Conservation (phyloP, 2,888 invertebrate species). For the Heliconius charithonia region DNA sequence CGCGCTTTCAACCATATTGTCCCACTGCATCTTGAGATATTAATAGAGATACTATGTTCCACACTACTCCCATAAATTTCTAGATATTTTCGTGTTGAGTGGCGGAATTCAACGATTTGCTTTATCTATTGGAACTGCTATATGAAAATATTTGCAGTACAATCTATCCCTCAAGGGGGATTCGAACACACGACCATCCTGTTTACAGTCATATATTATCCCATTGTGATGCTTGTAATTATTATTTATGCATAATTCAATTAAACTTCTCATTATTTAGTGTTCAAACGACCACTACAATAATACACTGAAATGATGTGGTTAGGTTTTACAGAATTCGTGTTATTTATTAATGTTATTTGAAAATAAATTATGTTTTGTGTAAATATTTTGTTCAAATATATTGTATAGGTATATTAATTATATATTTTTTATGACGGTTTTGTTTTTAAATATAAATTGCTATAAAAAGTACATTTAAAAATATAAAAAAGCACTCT, state of each 20-base stretch:
- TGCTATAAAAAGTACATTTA: no score
- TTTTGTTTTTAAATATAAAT: no score
- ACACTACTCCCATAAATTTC: no score
- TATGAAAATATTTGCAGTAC: background rate
- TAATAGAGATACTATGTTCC: no score
- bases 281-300: conserved; percentile 13
- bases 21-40: no score
- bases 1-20: no score
- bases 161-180: background rate
- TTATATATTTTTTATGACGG: background rate
- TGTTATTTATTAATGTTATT: conserved; percentile 3
- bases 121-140: no score
- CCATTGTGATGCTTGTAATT: background rate
- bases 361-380: background rate
- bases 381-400: no score
- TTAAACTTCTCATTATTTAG: conserved; percentile 31
- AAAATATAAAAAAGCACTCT: no score
- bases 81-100: no score
- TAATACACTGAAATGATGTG: conserved; percentile 23
- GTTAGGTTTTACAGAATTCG: conserved; percentile 21
- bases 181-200: background rate
- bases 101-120: no score
- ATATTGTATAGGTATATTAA: no score
- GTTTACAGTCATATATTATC: background rate
- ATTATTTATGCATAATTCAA: conserved; percentile 27